These are phyloP conservation scores for Trematomus bernacchii DNA, from an alignment of 2,797 vertebrate species.

Conservation along the genomic window DNA sequence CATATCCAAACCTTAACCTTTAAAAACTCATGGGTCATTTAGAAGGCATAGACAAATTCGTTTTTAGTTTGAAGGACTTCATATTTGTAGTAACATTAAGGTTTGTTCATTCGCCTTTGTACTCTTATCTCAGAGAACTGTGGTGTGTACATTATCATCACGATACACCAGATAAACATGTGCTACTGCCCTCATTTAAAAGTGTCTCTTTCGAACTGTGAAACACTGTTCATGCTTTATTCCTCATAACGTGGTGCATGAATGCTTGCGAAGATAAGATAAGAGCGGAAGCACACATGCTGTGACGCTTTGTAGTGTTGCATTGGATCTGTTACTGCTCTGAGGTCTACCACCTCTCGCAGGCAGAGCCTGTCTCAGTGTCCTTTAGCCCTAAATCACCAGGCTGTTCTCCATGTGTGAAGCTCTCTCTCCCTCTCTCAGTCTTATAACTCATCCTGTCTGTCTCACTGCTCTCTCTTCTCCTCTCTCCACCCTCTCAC, in stretches of 20 bases:
- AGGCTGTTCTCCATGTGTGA: conserved; percentile 72
- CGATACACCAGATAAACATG: conserved; percentile 38
- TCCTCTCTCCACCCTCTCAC: conserved; percentile 38
- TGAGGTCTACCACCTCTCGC: conserved; percentile 74
- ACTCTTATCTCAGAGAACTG: not conserved
- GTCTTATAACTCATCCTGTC: conserved; percentile 73
- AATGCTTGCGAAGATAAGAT: conserved; percentile 68
- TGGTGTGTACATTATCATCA: conserved; percentile 13
- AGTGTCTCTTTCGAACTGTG: conserved; percentile 33
- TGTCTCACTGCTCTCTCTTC: conserved; percentile 41
- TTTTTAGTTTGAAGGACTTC: not conserved
- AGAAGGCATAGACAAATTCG: not conserved
- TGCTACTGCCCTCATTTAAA: conserved; percentile 40
- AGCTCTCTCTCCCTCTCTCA: conserved; percentile 67
- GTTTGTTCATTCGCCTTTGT: not conserved
- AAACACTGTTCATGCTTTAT: conserved; percentile 52
- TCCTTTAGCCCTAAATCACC: conserved; percentile 80
- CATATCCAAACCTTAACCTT: not conserved
- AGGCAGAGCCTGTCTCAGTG: conserved; percentile 73
- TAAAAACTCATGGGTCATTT: not conserved
- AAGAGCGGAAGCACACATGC: conserved; percentile 61
- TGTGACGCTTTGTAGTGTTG: conserved; percentile 39
- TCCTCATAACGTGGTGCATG: conserved; percentile 54
- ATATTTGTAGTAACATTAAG: not conserved
- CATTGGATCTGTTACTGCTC: conserved; percentile 66